Percentiles rank a stretch among this genome's conserved stretches.
Conservation (phyloP, 2,113 vertebrate species). For the Hucho hucho region DNA sequence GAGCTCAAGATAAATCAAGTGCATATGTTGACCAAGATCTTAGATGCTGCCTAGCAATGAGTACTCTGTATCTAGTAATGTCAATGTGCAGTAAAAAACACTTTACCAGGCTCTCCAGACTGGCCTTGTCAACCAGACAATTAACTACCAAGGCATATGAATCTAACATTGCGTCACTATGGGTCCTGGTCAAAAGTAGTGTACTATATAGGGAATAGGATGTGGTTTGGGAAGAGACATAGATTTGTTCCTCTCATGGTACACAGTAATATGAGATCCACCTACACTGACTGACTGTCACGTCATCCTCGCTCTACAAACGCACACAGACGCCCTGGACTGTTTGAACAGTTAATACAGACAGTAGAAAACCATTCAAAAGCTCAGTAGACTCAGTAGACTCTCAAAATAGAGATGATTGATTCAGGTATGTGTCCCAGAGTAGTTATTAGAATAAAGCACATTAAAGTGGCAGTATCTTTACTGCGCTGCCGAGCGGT, state of each 20-base stretch:
- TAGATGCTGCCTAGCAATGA: no score
- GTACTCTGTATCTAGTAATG: no score
- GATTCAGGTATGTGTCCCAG: not conserved
- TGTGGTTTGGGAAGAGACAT: not conserved
- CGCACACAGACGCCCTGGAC: not conserved
- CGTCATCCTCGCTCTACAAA: not conserved
- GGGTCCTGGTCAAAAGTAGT: no score
- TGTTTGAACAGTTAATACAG: conserved; percentile 1
- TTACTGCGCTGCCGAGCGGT: not conserved
- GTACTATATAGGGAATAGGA: not conserved
- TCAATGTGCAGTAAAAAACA: no score
- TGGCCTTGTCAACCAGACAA: not conserved
- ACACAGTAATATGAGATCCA: no score
- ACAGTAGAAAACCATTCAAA: not conserved
- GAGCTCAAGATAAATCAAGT: no score
- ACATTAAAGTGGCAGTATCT: conserved; percentile 1
- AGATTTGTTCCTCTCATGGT: no score
- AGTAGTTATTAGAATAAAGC: not conserved
- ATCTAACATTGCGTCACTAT: no score
- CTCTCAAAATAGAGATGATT: not conserved
- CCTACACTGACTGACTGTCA: not conserved
- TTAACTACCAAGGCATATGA: no score
- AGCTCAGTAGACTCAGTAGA: not conserved
- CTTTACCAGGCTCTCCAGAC: not conserved
- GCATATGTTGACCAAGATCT: no score